Evolutionary conservation across 2,888 invertebrate genomes (phyloP), one percentile per base, ranked within the genome.

Genomic region (Ypsolopha sequella): DNA sequence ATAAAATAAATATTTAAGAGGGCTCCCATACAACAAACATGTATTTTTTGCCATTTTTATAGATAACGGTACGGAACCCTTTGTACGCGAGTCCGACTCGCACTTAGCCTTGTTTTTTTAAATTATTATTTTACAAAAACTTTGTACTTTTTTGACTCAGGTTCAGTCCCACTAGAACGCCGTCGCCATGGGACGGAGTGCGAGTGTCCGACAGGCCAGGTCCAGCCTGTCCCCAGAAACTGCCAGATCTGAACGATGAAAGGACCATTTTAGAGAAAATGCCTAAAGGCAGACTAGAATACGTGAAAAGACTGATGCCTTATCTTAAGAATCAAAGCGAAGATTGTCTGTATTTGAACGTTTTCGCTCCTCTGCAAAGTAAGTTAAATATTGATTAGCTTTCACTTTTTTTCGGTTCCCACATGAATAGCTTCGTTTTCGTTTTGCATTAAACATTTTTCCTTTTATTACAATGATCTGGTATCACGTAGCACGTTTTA

Each of bases 321-420:
- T 93, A 94, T 87, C 91, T 98, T 76, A 91, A 91, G 81, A 94
- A 97, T 84, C 97, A 98, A 89, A 95, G 94, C 76, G 99, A 99
- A 90, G 98, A 99, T 89, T 99, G 99, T 78, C 92, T 99, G 61
- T 97, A 96, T 84, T 91, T 99, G 78, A 99, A 99, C 87, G 93
- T 99, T 74, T 99, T 97, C 88, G 95, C 96, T 44, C 98, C 98
- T 55, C 93, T 94, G 68, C 94, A 95, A 92, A 96, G 97, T 97
- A 87, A 91, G 91, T 86, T 24, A 24, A 24, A 24, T 24, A 24
- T 24, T 24, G 24, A 24, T 24, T 3, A 24, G 24, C 24, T 24
- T 24, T 24, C 24, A 24, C 24, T 24, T 24, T 24, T 24, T n/a
- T 24, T 24, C 2, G 24, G 24, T 24, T 24, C 24, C 4, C 2